Percentiles rank a stretch among this genome's conserved stretches.
Conservation (phyloP, 1,140 invertebrate species). For the Harpegnathos saltator region DNA sequence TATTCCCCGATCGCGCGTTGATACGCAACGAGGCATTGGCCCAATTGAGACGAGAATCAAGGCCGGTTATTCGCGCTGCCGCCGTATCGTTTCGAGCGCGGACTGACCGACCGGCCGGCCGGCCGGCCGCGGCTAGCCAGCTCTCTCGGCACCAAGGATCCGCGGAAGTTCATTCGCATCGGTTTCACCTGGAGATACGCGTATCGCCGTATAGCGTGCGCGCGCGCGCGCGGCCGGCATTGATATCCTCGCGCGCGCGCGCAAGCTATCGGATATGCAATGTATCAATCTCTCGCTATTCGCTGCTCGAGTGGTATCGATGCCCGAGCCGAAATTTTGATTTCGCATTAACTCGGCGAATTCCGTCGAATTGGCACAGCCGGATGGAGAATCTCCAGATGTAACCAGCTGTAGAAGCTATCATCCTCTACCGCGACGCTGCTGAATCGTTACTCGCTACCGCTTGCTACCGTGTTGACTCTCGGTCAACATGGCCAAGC, state of each 20-base stretch:
- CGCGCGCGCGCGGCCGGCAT: background rate
- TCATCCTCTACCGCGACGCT: no score
- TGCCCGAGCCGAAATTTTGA: background rate
- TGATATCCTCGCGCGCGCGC: background rate
- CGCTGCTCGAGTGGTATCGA: background rate
- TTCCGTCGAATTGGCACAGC: no score
- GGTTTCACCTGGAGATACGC: conserved; percentile 19
- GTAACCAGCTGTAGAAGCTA: no score
- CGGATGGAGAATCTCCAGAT: no score
- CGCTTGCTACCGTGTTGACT: no score
- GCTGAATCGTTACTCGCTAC: no score
- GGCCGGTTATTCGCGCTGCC: conserved; percentile 6
- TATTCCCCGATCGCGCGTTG: conserved; percentile 23
- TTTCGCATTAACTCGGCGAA: no score
- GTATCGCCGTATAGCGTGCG: background rate
- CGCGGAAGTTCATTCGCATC: conserved; percentile 45
- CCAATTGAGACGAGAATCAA: conserved; percentile 51
- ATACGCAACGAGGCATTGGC: conserved; percentile 44
- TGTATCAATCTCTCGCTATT: background rate
- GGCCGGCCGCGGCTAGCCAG: no score
- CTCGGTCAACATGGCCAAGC: no score
- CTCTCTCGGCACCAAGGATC: conserved; percentile 40
- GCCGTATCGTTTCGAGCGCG: conserved; percentile 26
- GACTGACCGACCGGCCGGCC: background rate
- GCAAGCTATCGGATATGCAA: background rate